A percentile compares a stretch with the other conserved stretches of the same genome.
Conservation (phyloP, 2,888 invertebrate species). For the Arenicola marina region DNA sequence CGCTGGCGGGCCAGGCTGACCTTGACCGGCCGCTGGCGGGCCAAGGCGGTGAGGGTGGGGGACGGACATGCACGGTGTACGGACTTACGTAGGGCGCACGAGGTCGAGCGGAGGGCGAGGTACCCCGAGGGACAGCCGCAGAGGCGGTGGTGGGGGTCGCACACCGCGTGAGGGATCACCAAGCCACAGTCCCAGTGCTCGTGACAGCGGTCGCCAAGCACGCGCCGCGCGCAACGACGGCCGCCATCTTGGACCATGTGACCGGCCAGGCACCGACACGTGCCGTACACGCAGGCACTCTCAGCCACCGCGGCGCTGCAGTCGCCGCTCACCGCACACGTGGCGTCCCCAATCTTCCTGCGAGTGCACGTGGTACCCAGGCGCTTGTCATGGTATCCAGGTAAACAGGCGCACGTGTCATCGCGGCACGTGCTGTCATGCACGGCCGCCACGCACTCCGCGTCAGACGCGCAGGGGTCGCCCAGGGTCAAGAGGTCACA, state of each 20-base stretch:
- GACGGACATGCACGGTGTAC: too few species aligned
- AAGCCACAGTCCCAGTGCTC: background rate
- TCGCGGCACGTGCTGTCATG: too few species aligned
- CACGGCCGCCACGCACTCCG: background rate
- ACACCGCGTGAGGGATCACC: too few species aligned
- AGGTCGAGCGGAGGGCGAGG: too few species aligned
- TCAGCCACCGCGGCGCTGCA: constrained; percentile 27
- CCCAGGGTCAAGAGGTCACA: background rate
- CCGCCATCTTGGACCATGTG: background rate
- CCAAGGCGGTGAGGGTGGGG: too few species aligned
- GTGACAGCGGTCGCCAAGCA: background rate
- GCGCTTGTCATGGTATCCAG: constrained; percentile 8
- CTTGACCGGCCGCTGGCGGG: too few species aligned
- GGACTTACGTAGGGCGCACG: too few species aligned
- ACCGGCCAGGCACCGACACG: constrained; percentile 14
- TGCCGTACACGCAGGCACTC: constrained; percentile 1
- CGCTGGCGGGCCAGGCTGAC: too few species aligned
- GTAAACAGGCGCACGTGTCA: constrained; percentile 20
- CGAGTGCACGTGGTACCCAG: background rate
- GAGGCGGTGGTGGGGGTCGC: too few species aligned
- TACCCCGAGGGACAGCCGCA: too few species aligned
- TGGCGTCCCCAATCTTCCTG: constrained; percentile 29
- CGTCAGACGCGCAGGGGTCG: background rate
- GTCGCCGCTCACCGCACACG: constrained; percentile 31
- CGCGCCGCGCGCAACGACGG: background rate